Base-by-base conservation (phyloP, 2,888 invertebrate species). In the Caenorhabditis macrosperma region DNA sequence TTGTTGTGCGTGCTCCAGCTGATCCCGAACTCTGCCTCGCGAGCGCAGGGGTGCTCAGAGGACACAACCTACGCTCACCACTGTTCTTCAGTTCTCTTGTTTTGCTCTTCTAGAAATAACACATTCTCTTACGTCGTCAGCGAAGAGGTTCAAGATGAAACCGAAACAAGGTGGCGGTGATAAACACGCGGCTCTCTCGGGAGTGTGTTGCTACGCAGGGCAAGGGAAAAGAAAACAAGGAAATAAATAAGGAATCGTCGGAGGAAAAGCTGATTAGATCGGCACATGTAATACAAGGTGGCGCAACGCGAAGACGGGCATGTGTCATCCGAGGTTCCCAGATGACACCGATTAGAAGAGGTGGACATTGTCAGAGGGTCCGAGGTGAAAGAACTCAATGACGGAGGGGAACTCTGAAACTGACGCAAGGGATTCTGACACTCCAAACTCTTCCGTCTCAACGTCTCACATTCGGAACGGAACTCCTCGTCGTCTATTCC, bases 191-290 rank as follows among this genome's bases (percentile, higher is more conserved):
- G n/a, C n/a, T n/a, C n/a, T n/a, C n/a, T n/a, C n/a, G n/a, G n/a
- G n/a, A n/a, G n/a, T n/a, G n/a, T n/a, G n/a, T n/a, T 35, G 55
- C 1, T n/a, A 12, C 15, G n/a, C 30, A 9, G n/a, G 15, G 2
- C 9, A 22, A 22, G 46, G 4, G 12, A 1, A 30, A 17, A 35
- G 55, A 68, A 59, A 68, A 68, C 68, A 68, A 59, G 68, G 68
- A 68, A 68, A 68, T 59, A 68, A 68, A 67, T 67, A 67, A 54
- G 44, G 30, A 59, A 59, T 68, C 59, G n/a, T n/a, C n/a, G n/a
- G n/a, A n/a, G 68, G 68, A 68, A 68, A 68, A 69, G 69, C 69
- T 69, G 60, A 69, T 69, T 60, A 68, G 59, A 35, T 48, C n/a
- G n/a, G n/a, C n/a, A n/a, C 52, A 61, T 44, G 46, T 60, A 44